Evolutionary conservation across 2,113 vertebrate genomes (phyloP).

Genomic region (Scytalopus superciliaris): DNA sequence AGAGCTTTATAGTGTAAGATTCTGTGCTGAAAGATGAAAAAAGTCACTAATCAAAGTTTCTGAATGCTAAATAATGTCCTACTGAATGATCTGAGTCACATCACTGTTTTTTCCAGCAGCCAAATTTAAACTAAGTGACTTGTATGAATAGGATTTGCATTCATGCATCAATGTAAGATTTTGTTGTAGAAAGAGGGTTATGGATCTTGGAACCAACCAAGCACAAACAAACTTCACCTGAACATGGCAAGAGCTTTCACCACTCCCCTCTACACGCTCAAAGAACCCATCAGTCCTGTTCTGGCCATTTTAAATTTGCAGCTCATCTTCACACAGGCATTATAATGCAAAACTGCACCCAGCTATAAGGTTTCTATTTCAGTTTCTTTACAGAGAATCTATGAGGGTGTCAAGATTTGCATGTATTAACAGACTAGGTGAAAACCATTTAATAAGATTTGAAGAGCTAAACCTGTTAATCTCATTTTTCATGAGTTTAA

Average conservation of each 20-base stretch:
- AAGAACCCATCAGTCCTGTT: not conserved
- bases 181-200: not conserved
- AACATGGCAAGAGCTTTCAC: not conserved
- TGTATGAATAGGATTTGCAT: not conserved
- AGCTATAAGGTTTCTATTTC: not conserved
- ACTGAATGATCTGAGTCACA: not conserved
- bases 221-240: not conserved
- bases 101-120: not conserved
- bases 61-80: not conserved
- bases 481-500: not conserved
- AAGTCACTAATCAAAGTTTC: not conserved
- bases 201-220: not conserved
- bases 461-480: not conserved
- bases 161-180: not conserved
- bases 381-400: not conserved
- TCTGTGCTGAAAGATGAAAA: not conserved
- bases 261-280: accelerated
- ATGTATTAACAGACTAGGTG: not conserved
- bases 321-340: not conserved
- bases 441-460: not conserved
- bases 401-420: not conserved
- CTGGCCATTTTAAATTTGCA: not conserved
- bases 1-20: not conserved
- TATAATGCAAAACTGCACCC: not conserved
- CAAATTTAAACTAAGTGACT: not conserved